A percentile compares a stretch with the other conserved stretches of the same genome.
Evolutionary conservation across 2,797 vertebrate genomes (phyloP).

Genomic region (Manis javanica): DNA sequence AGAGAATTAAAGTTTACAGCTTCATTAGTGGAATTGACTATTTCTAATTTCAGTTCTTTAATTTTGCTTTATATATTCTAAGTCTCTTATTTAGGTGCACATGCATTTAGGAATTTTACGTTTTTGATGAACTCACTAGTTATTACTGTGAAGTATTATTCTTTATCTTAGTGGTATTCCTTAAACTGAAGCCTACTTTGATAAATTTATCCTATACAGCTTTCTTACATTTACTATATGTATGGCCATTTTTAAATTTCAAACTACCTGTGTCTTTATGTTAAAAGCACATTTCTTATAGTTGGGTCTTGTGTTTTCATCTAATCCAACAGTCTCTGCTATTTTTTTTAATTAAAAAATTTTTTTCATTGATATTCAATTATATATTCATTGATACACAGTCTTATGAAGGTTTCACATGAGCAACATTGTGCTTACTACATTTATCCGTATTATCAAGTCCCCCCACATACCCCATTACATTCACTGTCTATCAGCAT

Average conservation of each 20-base stretch:
- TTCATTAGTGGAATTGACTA: not conserved
- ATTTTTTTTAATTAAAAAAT: too few relatives aligned
- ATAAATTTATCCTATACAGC: not conserved
- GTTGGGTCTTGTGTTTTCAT: not conserved
- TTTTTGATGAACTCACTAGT: not conserved
- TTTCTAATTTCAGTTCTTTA: not conserved
- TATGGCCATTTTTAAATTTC: not conserved
- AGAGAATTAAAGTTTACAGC: not conserved
- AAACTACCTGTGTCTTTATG: not conserved
- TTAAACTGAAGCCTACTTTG: not conserved
- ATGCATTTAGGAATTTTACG: not conserved
- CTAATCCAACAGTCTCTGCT: not conserved
- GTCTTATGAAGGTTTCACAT: too few relatives aligned
- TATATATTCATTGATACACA: too few relatives aligned
- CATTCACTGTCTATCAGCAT: too few relatives aligned
- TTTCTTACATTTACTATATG: not conserved
- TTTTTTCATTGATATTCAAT: too few relatives aligned
- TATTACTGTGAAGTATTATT: not conserved
- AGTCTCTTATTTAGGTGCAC: not conserved
- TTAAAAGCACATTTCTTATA: not conserved
- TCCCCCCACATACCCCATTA: too few relatives aligned
- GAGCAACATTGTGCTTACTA: too few relatives aligned
- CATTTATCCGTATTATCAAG: too few relatives aligned
- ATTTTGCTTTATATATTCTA: not conserved
- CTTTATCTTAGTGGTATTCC: not conserved